Evolutionary conservation across 1,140 invertebrate species (phyloP), one percentile per base, ranked within the genome.

Genomic region (Steinernema khuongi): DNA sequence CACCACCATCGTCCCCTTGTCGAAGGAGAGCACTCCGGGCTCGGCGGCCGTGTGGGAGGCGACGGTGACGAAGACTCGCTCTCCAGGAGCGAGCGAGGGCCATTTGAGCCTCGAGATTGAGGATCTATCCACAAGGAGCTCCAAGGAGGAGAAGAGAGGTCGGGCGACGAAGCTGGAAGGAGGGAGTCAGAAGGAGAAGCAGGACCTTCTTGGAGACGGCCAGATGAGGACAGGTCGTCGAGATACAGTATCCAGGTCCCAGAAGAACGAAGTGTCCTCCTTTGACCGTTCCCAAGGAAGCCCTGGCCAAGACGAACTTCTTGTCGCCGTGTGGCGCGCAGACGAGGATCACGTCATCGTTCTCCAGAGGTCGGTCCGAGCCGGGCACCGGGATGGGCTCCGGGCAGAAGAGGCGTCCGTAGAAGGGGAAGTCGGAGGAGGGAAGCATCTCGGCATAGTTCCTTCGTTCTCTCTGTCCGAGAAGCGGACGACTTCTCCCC

Each of bases 1-100:
- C 4, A 60, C 19, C 4, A 60, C 50, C 50, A 60, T 60, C 50
- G 50, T 60, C 26, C 50, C 50, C 19, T 60, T 60, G 50, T 60
- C 50, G 50, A 60, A 60, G 4, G 50, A 60, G 26, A 60, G 50
- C 14, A n/a, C 14, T 60, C 50, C 50, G 50, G 50, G 4, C 2
- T 60, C 7, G 7, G 50, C 14, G 26, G 50, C 26, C 7, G 50
- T n/a, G 50, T 22, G 26, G 14, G 50, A 22, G 14, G 50, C 50
- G 11, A 60, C 50, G 50, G 50, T 60, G 50, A 60, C 50, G 50
- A 60, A 60, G 22, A 60, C 50, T 26, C 22, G 11, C 50, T 60
- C 50, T 14, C 22, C 50, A 14, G 4, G 14, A 4, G 50, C 11
- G 11, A 60, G 22, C 19, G 50, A 60, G 26, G 50, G 50, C 50